Percentiles rank a stretch among this genome's conserved stretches.
phyloP scores from a whole-genome alignment of 2,113 vertebrate genomes.

The Alligator mississippiensis region DNA sequence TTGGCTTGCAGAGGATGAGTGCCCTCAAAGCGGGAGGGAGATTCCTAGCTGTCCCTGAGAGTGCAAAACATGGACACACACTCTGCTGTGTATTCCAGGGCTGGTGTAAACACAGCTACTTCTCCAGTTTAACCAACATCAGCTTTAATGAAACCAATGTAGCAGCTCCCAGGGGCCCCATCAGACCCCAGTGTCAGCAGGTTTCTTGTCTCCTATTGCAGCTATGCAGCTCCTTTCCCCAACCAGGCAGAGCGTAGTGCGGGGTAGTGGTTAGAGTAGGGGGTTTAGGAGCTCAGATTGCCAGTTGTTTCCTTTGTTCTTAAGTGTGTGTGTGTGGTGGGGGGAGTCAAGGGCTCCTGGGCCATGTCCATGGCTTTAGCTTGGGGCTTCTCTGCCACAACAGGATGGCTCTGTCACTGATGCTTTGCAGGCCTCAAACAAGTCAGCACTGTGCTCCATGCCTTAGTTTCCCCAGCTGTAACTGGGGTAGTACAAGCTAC shows the following conservation, averaged over 20 bases:
- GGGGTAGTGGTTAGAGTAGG: not conserved
- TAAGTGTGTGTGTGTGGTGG: no score
- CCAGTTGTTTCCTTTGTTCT: not conserved
- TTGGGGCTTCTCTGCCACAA: no score
- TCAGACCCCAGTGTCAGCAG: not conserved
- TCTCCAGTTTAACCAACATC: not conserved
- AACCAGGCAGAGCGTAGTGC: not conserved
- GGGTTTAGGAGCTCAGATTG: not conserved
- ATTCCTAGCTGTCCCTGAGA: not conserved
- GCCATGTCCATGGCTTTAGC: not conserved
- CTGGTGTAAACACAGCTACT: not conserved
- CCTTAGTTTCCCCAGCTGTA: not conserved
- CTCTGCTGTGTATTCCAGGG: not conserved
- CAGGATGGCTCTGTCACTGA: not conserved
- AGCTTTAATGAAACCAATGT: not conserved
- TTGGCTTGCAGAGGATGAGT: not conserved
- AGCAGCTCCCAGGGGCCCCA: not conserved
- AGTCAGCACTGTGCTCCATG: not conserved
- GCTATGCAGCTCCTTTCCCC: not conserved
- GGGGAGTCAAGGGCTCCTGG: not conserved
- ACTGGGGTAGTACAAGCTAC: not conserved
- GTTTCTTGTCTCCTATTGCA: not conserved
- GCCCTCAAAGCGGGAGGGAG: accelerated
- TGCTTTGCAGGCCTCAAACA: not conserved
- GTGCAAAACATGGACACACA: no score